Conservation (phyloP, 2,888 invertebrate genomes). For the Amblyjoppa proteus region DNA sequence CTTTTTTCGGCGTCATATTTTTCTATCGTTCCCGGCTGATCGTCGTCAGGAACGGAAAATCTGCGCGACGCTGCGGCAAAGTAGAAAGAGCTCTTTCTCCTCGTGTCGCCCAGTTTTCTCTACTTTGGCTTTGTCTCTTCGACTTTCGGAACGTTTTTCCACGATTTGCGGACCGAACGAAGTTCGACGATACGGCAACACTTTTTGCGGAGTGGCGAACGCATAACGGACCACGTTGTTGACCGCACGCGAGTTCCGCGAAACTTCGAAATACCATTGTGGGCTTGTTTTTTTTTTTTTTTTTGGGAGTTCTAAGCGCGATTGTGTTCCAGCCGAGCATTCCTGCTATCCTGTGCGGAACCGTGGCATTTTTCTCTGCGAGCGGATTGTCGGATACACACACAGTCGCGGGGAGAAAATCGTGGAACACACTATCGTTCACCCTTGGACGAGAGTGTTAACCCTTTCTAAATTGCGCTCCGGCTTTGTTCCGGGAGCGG, state of each 20-base stretch:
- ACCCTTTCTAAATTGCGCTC: constrained; percentile 51
- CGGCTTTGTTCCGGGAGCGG: constrained; percentile 39
- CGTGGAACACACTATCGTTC: constrained; percentile 31
- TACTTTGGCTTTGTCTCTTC: background rate
- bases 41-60: constrained; percentile 44
- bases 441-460: constrained; percentile 37
- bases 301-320: constrained; percentile 69
- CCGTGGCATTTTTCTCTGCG: constrained; percentile 19
- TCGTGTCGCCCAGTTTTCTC: background rate
- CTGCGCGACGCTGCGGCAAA: background rate
- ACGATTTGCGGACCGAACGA: background rate
- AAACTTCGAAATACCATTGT: constrained; percentile 35
- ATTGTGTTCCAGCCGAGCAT: constrained; percentile 76
- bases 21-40: constrained; percentile 57
- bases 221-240: constrained; percentile 1
- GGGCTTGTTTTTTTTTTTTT: background rate
- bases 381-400: constrained; percentile 22
- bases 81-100: background rate
- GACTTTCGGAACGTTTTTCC: background rate
- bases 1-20: constrained; percentile 44
- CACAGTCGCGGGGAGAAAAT: constrained; percentile 24
- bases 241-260: constrained; percentile 14
- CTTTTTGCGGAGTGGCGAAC: background rate
- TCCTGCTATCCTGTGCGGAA: constrained; percentile 40
- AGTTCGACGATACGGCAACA: constrained; percentile 1